phyloP scores from a whole-genome alignment of 2,113 vertebrate species.

The Cathartes aura region DNA sequence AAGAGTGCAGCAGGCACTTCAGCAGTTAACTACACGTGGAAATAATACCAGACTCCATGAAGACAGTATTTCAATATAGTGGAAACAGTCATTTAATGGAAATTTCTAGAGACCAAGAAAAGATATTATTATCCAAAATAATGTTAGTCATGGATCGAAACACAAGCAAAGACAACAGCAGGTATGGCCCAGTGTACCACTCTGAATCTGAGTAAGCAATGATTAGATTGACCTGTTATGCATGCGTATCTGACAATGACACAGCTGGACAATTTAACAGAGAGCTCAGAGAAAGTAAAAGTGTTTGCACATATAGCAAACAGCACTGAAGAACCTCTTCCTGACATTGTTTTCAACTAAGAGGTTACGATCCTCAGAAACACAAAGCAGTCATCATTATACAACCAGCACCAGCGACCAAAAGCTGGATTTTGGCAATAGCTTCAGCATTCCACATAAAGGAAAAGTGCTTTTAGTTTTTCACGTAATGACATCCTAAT shows the following conservation, averaged over 20 bases:
- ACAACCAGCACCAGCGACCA: background rate
- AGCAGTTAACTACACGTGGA: background rate
- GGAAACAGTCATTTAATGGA: background rate
- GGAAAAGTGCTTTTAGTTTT: background rate
- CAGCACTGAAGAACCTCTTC: background rate
- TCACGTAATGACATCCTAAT: background rate
- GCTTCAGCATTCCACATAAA: background rate
- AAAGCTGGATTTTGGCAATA: slow-evolving; percentile 9
- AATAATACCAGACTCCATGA: background rate
- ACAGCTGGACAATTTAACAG: background rate
- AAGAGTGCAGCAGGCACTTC: background rate
- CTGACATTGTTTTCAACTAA: background rate
- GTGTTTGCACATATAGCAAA: background rate
- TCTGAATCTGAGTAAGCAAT: background rate
- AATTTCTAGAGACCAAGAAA: background rate
- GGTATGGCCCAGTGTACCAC: background rate
- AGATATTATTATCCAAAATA: background rate
- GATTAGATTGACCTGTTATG: background rate
- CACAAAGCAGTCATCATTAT: background rate
- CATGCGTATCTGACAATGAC: background rate
- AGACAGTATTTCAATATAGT: background rate
- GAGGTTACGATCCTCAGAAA: background rate
- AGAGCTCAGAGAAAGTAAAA: background rate
- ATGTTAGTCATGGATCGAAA: background rate
- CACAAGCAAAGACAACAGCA: background rate